Percentiles rank a stretch among this genome's conserved stretches.
Conservation (phyloP, 1,140 invertebrate species). For the Drusus annulatus region DNA sequence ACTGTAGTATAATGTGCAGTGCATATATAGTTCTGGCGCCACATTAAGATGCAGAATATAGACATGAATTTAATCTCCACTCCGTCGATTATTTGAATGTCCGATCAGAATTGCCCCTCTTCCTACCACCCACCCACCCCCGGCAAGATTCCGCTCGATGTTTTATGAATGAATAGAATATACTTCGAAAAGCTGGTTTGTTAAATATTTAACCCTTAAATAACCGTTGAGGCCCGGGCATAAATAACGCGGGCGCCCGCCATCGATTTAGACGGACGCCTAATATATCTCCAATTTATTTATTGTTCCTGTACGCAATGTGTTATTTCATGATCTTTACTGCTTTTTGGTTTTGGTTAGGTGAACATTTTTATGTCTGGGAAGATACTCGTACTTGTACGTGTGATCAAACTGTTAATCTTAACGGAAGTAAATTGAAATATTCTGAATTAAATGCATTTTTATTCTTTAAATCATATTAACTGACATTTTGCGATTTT, state of each 20-base stretch:
- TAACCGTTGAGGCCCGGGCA: slow-evolving; percentile 39
- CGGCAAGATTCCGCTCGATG: slow-evolving; percentile 24
- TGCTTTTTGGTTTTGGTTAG: neutral
- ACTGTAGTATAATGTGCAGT: no score
- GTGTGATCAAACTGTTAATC: no score
- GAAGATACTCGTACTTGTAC: no score
- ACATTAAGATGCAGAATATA: no score
- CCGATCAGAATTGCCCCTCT: neutral
- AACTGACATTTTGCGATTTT: no score
- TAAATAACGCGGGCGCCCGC: slow-evolving; percentile 44
- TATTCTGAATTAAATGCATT: no score
- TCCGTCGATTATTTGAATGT: slow-evolving; percentile 1
- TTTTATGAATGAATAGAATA: slow-evolving; percentile 56
- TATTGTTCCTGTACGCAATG: slow-evolving; percentile 23
- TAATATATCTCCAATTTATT: slow-evolving; percentile 43
- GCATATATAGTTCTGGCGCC: no score
- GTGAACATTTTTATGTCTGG: neutral
- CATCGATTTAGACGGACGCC: slow-evolving; percentile 40
- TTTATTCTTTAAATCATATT: no score
- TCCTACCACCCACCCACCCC: neutral
- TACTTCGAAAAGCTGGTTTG: slow-evolving; percentile 51
- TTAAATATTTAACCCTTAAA: slow-evolving; percentile 54
- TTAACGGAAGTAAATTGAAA: no score
- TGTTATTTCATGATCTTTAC: neutral
- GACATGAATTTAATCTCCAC: neutral